A percentile compares a stretch with the other conserved stretches of the same genome.
Evolutionary conservation across 2,113 vertebrate species (phyloP).

Genomic region (Apeltes quadracus): DNA sequence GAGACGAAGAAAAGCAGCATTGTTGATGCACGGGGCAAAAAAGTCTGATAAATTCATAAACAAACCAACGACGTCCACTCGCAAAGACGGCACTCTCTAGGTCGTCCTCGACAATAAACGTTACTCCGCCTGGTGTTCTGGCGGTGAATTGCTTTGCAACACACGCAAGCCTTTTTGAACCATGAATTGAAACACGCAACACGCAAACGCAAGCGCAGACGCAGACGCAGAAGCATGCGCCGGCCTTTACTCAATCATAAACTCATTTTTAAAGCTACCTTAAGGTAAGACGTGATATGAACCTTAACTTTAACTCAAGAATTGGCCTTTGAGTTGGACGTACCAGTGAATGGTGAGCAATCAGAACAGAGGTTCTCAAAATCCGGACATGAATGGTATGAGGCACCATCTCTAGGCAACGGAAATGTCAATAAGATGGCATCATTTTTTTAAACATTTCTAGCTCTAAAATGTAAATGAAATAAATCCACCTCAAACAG

Average conservation of each 20-base stretch:
- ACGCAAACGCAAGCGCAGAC: too few relatives aligned
- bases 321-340: not conserved
- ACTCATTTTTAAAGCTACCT: not conserved
- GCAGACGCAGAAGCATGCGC: too few relatives aligned
- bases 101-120: too few relatives aligned
- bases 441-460: not conserved
- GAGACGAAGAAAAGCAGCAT: too few relatives aligned
- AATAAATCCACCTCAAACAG: not conserved
- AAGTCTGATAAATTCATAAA: too few relatives aligned
- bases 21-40: too few relatives aligned
- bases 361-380: not conserved
- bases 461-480: not conserved
- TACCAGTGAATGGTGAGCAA: not conserved
- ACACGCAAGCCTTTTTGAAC: too few relatives aligned
- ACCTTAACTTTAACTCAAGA: not conserved
- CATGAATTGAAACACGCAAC: too few relatives aligned
- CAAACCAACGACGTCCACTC: too few relatives aligned
- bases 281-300: not conserved
- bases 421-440: conserved; percentile 1
- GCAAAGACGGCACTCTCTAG: too few relatives aligned
- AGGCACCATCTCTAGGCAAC: not conserved
- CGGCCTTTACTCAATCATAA: not conserved
- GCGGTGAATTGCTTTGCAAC: too few relatives aligned
- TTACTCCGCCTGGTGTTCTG: too few relatives aligned
- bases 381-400: not conserved